Percentiles rank a stretch among this genome's conserved stretches.
Evolutionary conservation across 2,888 invertebrate genomes (phyloP).

Genomic region (Pogonocherus hispidulus): DNA sequence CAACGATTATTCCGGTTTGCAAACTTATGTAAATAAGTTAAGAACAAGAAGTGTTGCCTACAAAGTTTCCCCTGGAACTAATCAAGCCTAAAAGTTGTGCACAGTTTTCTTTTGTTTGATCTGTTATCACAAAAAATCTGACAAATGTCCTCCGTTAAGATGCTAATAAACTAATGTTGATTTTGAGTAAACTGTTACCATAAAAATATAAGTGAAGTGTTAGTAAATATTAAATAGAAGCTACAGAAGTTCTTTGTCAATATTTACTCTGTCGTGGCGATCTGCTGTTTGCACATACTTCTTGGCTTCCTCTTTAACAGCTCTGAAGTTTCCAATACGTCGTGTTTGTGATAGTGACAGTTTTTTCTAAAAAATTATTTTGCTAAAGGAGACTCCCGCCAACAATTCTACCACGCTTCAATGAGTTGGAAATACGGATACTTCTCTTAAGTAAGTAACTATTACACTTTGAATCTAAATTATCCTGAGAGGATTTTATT

Average conservation of each 20-base stretch:
- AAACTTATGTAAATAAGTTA: conserved; percentile 46
- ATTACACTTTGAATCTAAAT: conserved; percentile 17
- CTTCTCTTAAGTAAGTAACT: conserved; percentile 20
- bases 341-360: conserved; percentile 39
- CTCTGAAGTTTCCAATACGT: conserved; percentile 6
- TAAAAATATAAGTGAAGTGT: conserved; percentile 56
- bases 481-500: not conserved
- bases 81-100: conserved; percentile 41
- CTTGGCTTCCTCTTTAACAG: conserved; percentile 10
- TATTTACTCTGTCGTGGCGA: conserved; percentile 53
- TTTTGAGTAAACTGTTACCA: conserved; percentile 46
- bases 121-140: conserved; percentile 1
- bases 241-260: conserved; percentile 57
- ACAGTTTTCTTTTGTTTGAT: conserved; percentile 6
- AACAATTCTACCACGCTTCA: not conserved
- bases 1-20: conserved; percentile 51
- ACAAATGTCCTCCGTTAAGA: conserved; percentile 11
- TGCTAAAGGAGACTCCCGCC: conserved; percentile 6
- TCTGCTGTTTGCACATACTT: conserved; percentile 32
- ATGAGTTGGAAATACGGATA: conserved; percentile 28
- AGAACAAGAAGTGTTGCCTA: conserved; percentile 49
- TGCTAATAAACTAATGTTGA: conserved; percentile 36
- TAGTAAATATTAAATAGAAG: conserved; percentile 55
- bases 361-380: conserved; percentile 19
- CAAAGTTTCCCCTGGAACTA: conserved; percentile 39